phyloP scores from a whole-genome alignment of 1,140 invertebrate species.

The Listronotus oregonensis region DNA sequence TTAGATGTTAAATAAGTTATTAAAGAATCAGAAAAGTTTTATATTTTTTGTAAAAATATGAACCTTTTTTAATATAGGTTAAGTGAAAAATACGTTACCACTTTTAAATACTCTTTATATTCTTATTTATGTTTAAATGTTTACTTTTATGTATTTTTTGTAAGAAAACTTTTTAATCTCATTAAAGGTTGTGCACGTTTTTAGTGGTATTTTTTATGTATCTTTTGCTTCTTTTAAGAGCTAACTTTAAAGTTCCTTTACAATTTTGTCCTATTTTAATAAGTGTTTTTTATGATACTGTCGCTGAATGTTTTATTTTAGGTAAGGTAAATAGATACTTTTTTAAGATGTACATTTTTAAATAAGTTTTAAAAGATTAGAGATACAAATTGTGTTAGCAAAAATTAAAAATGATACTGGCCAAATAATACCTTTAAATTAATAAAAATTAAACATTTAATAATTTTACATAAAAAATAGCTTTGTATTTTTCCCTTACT shows the following conservation, averaged over 20 bases:
- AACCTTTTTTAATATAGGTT: constrained; percentile 19
- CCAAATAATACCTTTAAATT: too few species aligned
- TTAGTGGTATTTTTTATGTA: constrained; percentile 25
- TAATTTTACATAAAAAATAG: too few species aligned
- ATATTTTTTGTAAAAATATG: constrained; percentile 25
- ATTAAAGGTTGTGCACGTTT: constrained; percentile 36
- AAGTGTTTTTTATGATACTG: neutral
- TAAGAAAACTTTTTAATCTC: constrained; percentile 26
- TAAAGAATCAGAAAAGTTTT: constrained; percentile 7
- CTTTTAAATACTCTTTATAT: constrained; percentile 38
- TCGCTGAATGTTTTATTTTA: constrained; percentile 6
- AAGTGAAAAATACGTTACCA: constrained; percentile 52
- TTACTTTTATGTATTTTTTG: constrained; percentile 2
- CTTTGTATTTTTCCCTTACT: too few species aligned
- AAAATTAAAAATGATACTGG: too few species aligned
- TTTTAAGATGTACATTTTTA: too few species aligned
- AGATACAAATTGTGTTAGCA: too few species aligned
- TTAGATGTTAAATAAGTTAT: constrained; percentile 29
- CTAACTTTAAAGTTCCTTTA: constrained; percentile 43
- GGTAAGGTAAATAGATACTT: constrained; percentile 2
- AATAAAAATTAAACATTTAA: too few species aligned
- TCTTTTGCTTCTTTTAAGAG: constrained; percentile 44
- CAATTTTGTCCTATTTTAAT: constrained; percentile 8
- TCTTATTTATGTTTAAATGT: constrained; percentile 17
- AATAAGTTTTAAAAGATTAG: neutral